Base-by-base conservation (phyloP, 2,888 invertebrate genomes). In the Periphyllus acericola region DNA sequence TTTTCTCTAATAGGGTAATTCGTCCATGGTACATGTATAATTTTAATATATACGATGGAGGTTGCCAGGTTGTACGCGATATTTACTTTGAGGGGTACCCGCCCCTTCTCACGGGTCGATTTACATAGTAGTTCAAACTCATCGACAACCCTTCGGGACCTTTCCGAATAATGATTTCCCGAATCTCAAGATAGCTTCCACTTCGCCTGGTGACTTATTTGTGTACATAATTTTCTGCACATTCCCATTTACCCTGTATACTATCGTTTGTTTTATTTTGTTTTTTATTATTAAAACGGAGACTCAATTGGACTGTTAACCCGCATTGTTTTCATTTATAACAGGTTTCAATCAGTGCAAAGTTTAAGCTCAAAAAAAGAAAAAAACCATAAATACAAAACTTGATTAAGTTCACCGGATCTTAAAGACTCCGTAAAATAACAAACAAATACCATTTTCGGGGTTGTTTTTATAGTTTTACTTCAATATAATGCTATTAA, bases 181-280 rank as follows among this genome's bases (percentile, higher is more conserved):
- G 79, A 79, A 79, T 66, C 52, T 86, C 68, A 14, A 79, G 85
- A 52, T 29, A 71, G 52, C 85, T 71, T 85, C 66, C 78, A 52
- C 72, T 86, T 79, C 55, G 8, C 52, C 87, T 40, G 71, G 68
- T 71, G 55, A 55, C 36, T 72, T n/a, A 60, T 72, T 80, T 32
- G 80, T 74, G 80, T 87, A 87, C 71, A 87, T 81, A 87, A 71
- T 86, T 80, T 40, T 74, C 87, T 36, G 87, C 87, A 87, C 80
- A 87, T 87, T 87, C 87, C 86, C 80, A 40, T 86, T 85, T 84
- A 32, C 46, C 46, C 46, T 46, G 46, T 46, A 14, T 11, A 14
- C 76, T 78, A 76, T 40, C 40, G 9, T 84, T 72, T 66, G 6
- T 46, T 68, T 84, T 32, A 21, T 72, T 32, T 81, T 46, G 46